phyloP scores from a whole-genome alignment of 1,140 invertebrate genomes.

The Mizuhopecten yessoensis region DNA sequence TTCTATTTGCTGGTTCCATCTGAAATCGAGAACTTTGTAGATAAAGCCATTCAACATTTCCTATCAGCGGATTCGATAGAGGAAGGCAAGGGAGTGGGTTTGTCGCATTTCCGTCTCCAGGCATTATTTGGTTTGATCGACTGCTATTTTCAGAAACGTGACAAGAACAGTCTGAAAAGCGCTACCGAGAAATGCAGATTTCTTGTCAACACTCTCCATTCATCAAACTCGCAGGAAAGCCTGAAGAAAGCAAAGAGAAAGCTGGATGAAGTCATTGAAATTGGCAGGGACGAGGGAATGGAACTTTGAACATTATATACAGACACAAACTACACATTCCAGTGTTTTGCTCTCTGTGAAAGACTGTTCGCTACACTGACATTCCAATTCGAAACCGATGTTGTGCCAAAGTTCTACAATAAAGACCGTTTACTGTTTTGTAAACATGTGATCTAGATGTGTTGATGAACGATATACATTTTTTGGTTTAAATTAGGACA shows the following conservation, averaged over 20 bases:
- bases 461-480: too few relatives aligned
- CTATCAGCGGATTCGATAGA: neutral
- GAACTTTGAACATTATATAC: too few relatives aligned
- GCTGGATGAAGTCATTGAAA: neutral
- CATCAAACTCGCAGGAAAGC: neutral
- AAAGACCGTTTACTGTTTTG: too few relatives aligned
- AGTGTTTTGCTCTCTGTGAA: too few relatives aligned
- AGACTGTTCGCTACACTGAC: too few relatives aligned
- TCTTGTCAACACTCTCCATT: neutral
- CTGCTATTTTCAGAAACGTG: neutral
- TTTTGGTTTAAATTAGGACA: too few relatives aligned
- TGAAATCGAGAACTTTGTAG: neutral
- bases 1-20: neutral
- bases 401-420: too few relatives aligned
- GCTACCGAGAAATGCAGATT: neutral
- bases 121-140: neutral
- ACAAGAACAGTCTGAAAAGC: neutral
- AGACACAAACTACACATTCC: too few relatives aligned
- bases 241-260: neutral
- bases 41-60: neutral
- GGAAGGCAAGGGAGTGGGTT: neutral
- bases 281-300: too few relatives aligned
- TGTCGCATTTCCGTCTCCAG: conserved; percentile 11
- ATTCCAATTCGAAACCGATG: too few relatives aligned
- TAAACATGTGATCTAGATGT: too few relatives aligned